phyloP scores from a whole-genome alignment of 2,797 vertebrate genomes.

The Okamejei kenojei region DNA sequence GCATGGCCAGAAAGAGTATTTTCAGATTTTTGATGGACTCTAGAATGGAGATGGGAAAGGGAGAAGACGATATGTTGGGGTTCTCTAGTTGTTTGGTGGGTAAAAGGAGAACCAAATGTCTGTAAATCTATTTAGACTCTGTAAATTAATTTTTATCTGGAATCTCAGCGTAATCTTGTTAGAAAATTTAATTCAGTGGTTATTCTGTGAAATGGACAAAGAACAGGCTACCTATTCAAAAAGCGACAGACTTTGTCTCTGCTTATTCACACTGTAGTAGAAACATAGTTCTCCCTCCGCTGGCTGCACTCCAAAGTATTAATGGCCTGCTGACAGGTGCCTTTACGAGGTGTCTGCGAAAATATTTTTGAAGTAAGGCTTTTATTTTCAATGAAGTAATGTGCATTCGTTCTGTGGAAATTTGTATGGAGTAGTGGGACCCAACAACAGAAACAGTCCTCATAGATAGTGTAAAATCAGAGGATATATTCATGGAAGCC shows the following conservation, averaged over 20 bases:
- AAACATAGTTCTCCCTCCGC: background rate
- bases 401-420: background rate
- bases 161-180: too few relatives aligned
- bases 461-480: background rate
- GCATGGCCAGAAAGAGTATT: background rate
- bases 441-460: background rate
- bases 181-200: background rate
- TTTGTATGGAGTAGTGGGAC: background rate
- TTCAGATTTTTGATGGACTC: background rate
- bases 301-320: background rate
- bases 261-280: background rate
- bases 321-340: background rate
- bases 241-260: background rate
- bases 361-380: background rate
- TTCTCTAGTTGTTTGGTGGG: background rate
- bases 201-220: background rate
- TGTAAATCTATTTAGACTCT: background rate
- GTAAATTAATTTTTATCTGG: too few relatives aligned
- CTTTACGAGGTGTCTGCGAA: background rate
- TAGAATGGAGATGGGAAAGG: background rate
- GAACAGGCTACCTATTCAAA: background rate
- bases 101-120: background rate
- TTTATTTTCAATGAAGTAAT: background rate
- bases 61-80: background rate
- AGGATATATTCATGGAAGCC: background rate